Evolutionary conservation across 2,888 invertebrate species (phyloP).

Genomic region (Diaphora mendica): DNA sequence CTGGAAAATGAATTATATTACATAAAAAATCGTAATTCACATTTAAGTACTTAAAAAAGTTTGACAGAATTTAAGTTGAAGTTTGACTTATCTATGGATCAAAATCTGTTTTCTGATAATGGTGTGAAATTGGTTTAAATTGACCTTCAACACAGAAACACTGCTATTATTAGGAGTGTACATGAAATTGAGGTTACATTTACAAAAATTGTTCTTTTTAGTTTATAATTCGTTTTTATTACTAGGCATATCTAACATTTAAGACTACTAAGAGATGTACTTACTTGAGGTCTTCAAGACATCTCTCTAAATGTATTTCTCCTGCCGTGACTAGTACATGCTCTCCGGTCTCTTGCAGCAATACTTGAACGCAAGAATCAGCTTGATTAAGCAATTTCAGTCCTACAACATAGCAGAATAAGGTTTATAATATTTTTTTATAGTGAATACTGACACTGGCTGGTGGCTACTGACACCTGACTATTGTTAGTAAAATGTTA

Average conservation of each 20-base stretch:
- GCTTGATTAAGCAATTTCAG: slow-evolving; percentile 96
- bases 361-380: slow-evolving; percentile 96
- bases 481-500: not conserved
- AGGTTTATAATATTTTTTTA: not conserved
- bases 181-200: not conserved
- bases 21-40: not conserved
- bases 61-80: not conserved
- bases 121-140: not conserved
- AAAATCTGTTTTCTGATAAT: not conserved
- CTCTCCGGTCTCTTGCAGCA: slow-evolving; percentile 97
- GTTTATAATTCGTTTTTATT: not conserved
- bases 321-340: slow-evolving; percentile 98
- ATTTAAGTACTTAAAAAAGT: not conserved
- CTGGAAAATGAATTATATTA: slow-evolving; percentile 58
- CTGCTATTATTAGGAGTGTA: not conserved
- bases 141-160: not conserved
- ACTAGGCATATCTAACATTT: not conserved
- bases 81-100: not conserved
- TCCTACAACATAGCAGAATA: slow-evolving; percentile 75
- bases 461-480: not conserved
- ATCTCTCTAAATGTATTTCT: slow-evolving; percentile 98
- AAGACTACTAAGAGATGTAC: slow-evolving; percentile 29
- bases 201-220: not conserved
- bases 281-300: slow-evolving; percentile 95
- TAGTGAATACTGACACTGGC: not conserved